Evolutionary conservation across 2,797 vertebrate species (phyloP), one percentile per base, ranked within the genome.

Genomic region (Thalassophryne amazonica): DNA sequence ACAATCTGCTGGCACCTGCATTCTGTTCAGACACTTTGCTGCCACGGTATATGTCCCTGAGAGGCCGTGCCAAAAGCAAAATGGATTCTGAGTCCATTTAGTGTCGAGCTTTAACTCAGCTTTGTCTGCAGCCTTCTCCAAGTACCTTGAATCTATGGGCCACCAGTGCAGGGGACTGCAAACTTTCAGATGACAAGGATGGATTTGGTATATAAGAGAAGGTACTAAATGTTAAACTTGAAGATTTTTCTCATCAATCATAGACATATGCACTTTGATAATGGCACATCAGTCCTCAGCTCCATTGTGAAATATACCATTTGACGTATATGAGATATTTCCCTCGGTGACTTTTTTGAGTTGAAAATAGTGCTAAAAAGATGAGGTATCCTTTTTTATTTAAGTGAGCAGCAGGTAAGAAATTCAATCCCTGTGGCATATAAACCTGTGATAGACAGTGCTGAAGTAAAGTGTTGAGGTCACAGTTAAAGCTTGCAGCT

Each of bases 401-500:
- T 37, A 74, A 66, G 58, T 73, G 63, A 30, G 16, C 60, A 58
- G 31, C 50, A 51, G 66, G 76, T 72, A 51, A 54, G 53, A 77
- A 76, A 72, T 27, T 47, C 23, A 39, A 18, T 60, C 12, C 43
- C 66, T 80, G 75, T 79, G 71, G n/a, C n/a, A 74, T 73, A 76
- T 63, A 65, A 69, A 17, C 71, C 51, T 47, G 67, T 49, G 67
- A 75, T 51, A 69, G 69, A 75, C 51, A 35, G 54, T 30, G 80
- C 65, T 75, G 67, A 81, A 72, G 71, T 69, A 38, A 65, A 78
- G 60, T 31, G 62, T 53, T 62, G 56, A 76, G 73, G 74, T 80
- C 72, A 76, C 48, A 67, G 69, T 59, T 69, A 73, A 71, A 74
- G 60, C 60, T 39, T 49, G 50, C 43, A 32, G 64, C 56, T 57